These are phyloP conservation scores for Nephrocerus scutellatus DNA, from an alignment of 2,888 invertebrate genomes.

Conservation along the genomic window DNA sequence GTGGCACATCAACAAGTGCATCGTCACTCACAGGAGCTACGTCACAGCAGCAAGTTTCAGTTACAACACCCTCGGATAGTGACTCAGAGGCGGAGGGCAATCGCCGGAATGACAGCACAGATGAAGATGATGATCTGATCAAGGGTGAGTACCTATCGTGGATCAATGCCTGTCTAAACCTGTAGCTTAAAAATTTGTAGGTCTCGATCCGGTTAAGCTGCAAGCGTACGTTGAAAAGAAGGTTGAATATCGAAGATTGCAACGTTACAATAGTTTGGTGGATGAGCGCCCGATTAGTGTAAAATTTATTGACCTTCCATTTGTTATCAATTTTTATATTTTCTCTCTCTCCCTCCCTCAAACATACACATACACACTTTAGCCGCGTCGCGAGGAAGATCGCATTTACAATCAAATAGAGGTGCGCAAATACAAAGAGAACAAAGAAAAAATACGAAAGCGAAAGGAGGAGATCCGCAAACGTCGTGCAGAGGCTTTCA, in stretches of 20 bases:
- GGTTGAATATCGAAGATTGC: conserved; percentile 52
- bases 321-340: too few relatives aligned
- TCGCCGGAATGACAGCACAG: conserved; percentile 16
- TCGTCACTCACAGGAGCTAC: conserved; percentile 18
- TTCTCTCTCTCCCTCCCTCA: too few relatives aligned
- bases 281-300: conserved; percentile 59
- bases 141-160: conserved; percentile 19
- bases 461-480: conserved; percentile 40
- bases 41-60: background rate
- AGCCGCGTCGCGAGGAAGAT: conserved; percentile 79
- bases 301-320: too few relatives aligned
- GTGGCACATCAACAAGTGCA: conserved; percentile 13
- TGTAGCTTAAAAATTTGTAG: conserved; percentile 12
- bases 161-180: background rate
- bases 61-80: conserved; percentile 24
- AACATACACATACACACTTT: conserved; percentile 24
- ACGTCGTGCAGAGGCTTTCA: background rate
- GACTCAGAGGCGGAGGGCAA: conserved; percentile 21
- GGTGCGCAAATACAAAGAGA: conserved; percentile 67
- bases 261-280: conserved; percentile 50
- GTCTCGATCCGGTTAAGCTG: conserved; percentile 31
- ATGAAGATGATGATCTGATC: conserved; percentile 17
- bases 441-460: conserved; percentile 68
- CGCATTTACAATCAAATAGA: conserved; percentile 61
- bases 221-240: conserved; percentile 43